Evolutionary conservation across 2,797 vertebrate species (phyloP).

Genomic region (Pangasius sanitwongsei): DNA sequence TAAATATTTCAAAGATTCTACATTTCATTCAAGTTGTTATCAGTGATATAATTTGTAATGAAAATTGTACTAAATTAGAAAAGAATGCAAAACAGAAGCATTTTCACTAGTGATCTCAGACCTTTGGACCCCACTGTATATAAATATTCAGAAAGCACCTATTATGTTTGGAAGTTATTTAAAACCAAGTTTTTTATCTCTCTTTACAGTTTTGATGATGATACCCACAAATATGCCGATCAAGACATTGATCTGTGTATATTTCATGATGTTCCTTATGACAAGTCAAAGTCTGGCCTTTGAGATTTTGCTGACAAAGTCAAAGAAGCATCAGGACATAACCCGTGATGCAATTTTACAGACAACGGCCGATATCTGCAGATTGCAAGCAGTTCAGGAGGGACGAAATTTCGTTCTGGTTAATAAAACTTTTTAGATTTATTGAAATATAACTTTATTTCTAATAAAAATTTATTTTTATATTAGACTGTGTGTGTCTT

Average conservation of each 20-base stretch:
- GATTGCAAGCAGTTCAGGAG: conserved; percentile 10
- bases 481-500: not conserved
- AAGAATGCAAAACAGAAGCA: too few relatives aligned
- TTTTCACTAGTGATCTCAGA: too few relatives aligned
- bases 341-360: conserved; percentile 39
- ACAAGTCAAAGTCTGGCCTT: conserved; percentile 25
- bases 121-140: too few relatives aligned
- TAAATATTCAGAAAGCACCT: too few relatives aligned
- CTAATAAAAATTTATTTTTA: not conserved
- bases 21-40: too few relatives aligned
- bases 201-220: not conserved
- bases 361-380: conserved; percentile 42
- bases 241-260: conserved; percentile 3
- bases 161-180: too few relatives aligned
- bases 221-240: not conserved
- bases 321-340: conserved; percentile 42
- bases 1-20: too few relatives aligned
- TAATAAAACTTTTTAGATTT: not conserved
- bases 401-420: conserved; percentile 45
- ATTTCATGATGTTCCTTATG: not conserved
- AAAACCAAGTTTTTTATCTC: not conserved
- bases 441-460: not conserved
- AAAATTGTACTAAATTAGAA: too few relatives aligned
- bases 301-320: not conserved
- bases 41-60: too few relatives aligned